Percentiles rank a stretch among this genome's conserved stretches.
phyloP scores from a whole-genome alignment of 2,888 invertebrate species.

The Luperina nickerlii region DNA sequence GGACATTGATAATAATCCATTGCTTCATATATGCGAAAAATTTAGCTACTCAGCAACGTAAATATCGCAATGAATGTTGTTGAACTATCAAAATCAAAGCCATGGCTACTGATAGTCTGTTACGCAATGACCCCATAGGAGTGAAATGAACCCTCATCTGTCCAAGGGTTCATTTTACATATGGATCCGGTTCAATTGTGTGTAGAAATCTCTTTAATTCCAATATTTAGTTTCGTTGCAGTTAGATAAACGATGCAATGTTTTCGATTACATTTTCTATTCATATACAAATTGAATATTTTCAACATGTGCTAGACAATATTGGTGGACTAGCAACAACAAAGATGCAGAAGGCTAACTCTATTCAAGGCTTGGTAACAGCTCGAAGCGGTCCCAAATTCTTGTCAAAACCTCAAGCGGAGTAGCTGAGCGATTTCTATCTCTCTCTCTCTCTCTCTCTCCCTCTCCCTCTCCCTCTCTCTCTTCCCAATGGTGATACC shows the following conservation, averaged over 20 bases:
- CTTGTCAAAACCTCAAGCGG: neutral
- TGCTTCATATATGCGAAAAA: neutral
- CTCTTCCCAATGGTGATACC: neutral
- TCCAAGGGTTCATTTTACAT: neutral
- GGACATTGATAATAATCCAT: neutral
- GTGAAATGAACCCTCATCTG: neutral
- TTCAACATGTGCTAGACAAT: slow-evolving; percentile 31
- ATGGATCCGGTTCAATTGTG: neutral
- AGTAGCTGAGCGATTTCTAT: too few relatives aligned
- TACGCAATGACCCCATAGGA: neutral
- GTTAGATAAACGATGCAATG: slow-evolving; percentile 23
- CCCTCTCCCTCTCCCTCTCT: neutral
- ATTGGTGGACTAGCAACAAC: neutral
- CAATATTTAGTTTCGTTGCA: slow-evolving; percentile 3
- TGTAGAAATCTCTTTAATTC: neutral
- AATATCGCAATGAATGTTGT: neutral
- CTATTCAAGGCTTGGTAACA: neutral
- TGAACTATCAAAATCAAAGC: neutral
- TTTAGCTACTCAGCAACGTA: neutral
- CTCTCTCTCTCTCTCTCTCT: neutral
- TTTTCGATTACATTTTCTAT: slow-evolving; percentile 39
- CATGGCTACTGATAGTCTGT: neutral
- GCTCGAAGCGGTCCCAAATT: neutral
- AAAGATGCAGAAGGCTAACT: slow-evolving; percentile 20
- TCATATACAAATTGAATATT: slow-evolving; percentile 40